These are phyloP conservation scores for Craterocephalus amniculus DNA, from an alignment of 2,797 vertebrate genomes.

Conservation along the genomic window DNA sequence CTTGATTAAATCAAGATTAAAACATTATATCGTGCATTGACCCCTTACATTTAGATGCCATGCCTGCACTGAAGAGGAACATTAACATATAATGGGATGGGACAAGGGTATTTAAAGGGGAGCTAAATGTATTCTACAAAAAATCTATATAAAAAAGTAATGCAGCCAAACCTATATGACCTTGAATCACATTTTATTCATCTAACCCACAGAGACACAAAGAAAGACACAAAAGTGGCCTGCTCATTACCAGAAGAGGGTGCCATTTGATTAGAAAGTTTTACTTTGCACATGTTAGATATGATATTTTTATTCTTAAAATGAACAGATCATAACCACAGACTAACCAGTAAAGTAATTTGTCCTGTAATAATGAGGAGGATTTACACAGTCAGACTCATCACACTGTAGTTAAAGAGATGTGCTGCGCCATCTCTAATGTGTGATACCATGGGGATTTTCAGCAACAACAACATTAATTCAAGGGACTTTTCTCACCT, in stretches of 20 bases:
- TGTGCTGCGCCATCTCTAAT: not conserved
- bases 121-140: constrained; percentile 44
- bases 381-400: not conserved
- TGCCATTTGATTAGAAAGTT: constrained; percentile 51
- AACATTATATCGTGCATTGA: constrained; percentile 49
- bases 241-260: constrained; percentile 72
- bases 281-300: not conserved
- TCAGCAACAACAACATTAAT: not conserved
- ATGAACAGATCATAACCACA: not conserved
- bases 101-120: constrained; percentile 61
- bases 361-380: not conserved
- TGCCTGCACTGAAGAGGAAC: constrained; percentile 30
- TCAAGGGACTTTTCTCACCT: not conserved
- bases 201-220: too few species aligned
- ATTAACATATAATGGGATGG: constrained; percentile 53
- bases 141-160: constrained; percentile 53
- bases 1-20: constrained; percentile 59
- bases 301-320: not conserved
- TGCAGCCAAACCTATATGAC: constrained; percentile 56
- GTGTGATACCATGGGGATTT: not conserved
- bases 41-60: constrained; percentile 39
- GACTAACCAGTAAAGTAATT: not conserved
- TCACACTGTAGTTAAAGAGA: not conserved
- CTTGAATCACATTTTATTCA: constrained; percentile 57
- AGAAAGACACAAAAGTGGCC: not conserved